These are phyloP conservation scores for Pyrrhia umbra DNA, from an alignment of 2,888 invertebrate species.

Conservation along the genomic window DNA sequence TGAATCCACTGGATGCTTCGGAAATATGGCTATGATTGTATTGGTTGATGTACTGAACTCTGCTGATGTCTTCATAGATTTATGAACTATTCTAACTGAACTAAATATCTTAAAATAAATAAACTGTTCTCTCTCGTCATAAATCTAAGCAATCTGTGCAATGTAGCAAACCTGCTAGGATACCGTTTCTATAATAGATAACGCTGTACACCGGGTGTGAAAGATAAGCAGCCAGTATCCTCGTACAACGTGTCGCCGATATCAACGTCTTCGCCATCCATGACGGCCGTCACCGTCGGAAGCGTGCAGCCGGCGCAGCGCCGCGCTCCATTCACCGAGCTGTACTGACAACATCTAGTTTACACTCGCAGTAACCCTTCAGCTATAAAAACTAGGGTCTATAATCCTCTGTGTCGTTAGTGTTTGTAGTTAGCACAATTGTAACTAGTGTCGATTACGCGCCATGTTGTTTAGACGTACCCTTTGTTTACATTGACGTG, in stretches of 20 bases:
- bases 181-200: constrained; percentile 18
- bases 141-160: no score
- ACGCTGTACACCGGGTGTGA: constrained; percentile 18
- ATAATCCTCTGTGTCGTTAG: constrained; percentile 36
- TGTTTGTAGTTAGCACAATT: constrained; percentile 38
- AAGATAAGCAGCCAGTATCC: constrained; percentile 64
- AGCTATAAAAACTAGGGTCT: constrained; percentile 53
- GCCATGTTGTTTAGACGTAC: constrained; percentile 68
- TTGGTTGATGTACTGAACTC: constrained; percentile 58
- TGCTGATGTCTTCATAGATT: constrained; percentile 38
- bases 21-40: constrained; percentile 67
- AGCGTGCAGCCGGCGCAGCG: constrained; percentile 69
- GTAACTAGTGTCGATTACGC: constrained; percentile 71
- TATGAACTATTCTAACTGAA: no score
- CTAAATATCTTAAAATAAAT: no score
- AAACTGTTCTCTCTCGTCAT: no score
- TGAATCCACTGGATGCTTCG: constrained; percentile 65
- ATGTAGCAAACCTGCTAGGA: not conserved
- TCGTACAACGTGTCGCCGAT: constrained; percentile 60
- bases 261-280: constrained; percentile 69
- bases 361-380: constrained; percentile 45
- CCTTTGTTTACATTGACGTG: constrained; percentile 71
- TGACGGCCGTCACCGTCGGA: constrained; percentile 69
- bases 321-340: constrained; percentile 65
- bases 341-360: constrained; percentile 41